Evolutionary conservation across 2,113 vertebrate species (phyloP).

Genomic region (Syrrhaptes paradoxus): DNA sequence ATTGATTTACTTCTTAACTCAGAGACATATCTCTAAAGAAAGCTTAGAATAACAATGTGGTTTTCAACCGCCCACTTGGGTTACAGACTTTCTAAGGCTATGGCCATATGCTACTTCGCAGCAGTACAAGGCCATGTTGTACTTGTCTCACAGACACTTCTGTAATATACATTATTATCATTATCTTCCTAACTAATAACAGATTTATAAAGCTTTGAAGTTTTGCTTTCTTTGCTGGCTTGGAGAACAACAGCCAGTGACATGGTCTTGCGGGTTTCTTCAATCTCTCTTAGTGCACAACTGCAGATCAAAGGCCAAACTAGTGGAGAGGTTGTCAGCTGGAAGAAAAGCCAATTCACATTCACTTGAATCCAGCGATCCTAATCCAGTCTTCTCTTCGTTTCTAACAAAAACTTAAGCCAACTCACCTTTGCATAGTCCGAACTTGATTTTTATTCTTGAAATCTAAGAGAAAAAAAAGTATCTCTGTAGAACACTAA

Average conservation of each 20-base stretch:
- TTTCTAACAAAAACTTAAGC: conserved; percentile 2
- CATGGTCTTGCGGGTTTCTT: background rate
- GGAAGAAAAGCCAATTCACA: background rate
- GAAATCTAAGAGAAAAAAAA: background rate
- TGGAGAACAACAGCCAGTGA: background rate
- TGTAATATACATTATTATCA: background rate
- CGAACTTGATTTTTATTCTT: background rate
- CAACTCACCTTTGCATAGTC: background rate
- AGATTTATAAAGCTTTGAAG: conserved; percentile 19
- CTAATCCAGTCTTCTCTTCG: background rate
- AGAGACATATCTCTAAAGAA: background rate
- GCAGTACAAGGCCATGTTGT: background rate
- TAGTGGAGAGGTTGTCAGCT: background rate
- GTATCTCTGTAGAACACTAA: background rate
- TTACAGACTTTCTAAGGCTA: background rate
- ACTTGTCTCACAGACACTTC: background rate
- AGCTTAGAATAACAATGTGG: background rate
- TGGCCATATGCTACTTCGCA: background rate
- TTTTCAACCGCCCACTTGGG: background rate
- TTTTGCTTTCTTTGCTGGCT: background rate
- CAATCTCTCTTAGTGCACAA: background rate
- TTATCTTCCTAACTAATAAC: conserved; percentile 25
- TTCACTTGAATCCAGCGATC: background rate
- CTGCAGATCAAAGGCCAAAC: background rate
- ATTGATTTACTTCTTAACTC: background rate